phyloP scores from a whole-genome alignment of 1,140 invertebrate species.

The Apis mellifera region Amel_HAv3.1 CM009932.2:15456501-15457000 shows the following conservation, averaged over 20 bases:
- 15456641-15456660: constrained; percentile 49
- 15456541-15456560: constrained; percentile 50
- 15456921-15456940: constrained; percentile 11
- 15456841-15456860: constrained; percentile 24
- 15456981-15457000: constrained; percentile 43
- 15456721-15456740: constrained; percentile 79
- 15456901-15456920: constrained; percentile 50
- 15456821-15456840: constrained; percentile 43
- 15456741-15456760: constrained; percentile 68
- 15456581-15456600: constrained; percentile 71
- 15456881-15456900: constrained; percentile 57
- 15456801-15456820: constrained; percentile 2
- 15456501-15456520: constrained; percentile 69
- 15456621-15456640: constrained; percentile 60
- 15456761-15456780: constrained; percentile 27
- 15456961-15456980: neutral
- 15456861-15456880: constrained; percentile 43
- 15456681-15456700: constrained; percentile 61
- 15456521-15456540: constrained; percentile 57
- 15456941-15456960: constrained; percentile 23
- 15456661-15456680: constrained; percentile 60
- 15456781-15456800: neutral
- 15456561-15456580: constrained; percentile 61
- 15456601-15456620: constrained; percentile 69
- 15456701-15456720: constrained; percentile 75